These are phyloP conservation scores for Venusia cambrica DNA, from an alignment of 2,888 invertebrate genomes.

Conservation along the genomic window DNA sequence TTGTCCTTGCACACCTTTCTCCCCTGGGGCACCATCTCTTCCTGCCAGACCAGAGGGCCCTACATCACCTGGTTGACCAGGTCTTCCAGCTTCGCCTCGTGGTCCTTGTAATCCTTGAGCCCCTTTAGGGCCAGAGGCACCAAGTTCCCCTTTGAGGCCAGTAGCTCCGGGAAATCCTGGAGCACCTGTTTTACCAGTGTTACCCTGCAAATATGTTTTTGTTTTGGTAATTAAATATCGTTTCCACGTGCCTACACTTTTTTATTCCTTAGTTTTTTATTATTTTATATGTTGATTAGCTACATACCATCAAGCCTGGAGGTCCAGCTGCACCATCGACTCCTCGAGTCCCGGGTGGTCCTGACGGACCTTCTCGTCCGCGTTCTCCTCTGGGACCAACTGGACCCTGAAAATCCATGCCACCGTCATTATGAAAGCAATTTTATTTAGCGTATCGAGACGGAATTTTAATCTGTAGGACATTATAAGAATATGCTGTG, in stretches of 20 bases:
- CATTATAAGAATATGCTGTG: no score
- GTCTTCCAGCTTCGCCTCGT: constrained; percentile 89
- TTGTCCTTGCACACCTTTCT: constrained; percentile 89
- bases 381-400: constrained; percentile 91
- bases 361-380: constrained; percentile 91
- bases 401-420: constrained; percentile 87
- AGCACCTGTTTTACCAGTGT: constrained; percentile 90
- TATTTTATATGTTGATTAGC: not conserved
- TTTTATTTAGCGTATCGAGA: no score
- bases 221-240: no score
- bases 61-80: constrained; percentile 88
- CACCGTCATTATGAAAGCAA: no score
- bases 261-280: no score
- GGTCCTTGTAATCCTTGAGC: constrained; percentile 91
- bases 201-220: constrained; percentile 84
- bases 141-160: constrained; percentile 91
- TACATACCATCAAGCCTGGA: constrained; percentile 85
- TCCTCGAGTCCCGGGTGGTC: constrained; percentile 88
- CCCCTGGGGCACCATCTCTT: constrained; percentile 89
- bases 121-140: constrained; percentile 87
- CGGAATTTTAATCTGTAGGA: no score
- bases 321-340: constrained; percentile 89
- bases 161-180: constrained; percentile 92
- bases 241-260: no score
- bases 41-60: constrained; percentile 89